Evolutionary conservation across 2,888 invertebrate genomes (phyloP).

Genomic region (Scaptomyza parva): DNA sequence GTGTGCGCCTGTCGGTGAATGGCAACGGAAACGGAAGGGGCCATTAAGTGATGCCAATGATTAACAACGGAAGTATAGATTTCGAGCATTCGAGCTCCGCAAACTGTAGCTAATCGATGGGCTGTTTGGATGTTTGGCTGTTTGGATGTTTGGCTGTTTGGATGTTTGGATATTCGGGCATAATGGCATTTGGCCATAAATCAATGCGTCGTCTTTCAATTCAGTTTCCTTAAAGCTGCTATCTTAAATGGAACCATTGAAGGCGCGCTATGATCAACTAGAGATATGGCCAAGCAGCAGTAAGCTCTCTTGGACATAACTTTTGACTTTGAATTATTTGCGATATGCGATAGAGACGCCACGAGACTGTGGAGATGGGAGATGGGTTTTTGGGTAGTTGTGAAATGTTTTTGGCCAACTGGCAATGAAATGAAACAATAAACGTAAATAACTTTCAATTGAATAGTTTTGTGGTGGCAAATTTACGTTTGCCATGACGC

Average conservation of each 20-base stretch:
- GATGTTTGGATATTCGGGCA: no score
- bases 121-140: no score
- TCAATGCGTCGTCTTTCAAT: slow-evolving; percentile 57
- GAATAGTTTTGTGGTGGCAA: slow-evolving; percentile 79
- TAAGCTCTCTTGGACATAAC: slow-evolving; percentile 16
- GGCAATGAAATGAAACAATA: slow-evolving; percentile 73
- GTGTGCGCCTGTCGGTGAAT: slow-evolving; percentile 9
- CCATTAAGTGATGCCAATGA: slow-evolving; percentile 84
- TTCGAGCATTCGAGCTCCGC: slow-evolving; percentile 59
- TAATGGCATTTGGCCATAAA: slow-evolving; percentile 78
- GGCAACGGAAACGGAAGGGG: slow-evolving; percentile 80
- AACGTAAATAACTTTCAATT: slow-evolving; percentile 81
- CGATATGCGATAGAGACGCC: no score
- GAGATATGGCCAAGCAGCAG: not conserved
- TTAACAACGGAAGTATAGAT: slow-evolving; percentile 84
- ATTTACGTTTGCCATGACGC: slow-evolving; percentile 67
- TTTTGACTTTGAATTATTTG: slow-evolving; percentile 42
- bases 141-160: no score
- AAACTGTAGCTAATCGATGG: slow-evolving; percentile 75
- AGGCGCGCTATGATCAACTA: slow-evolving; percentile 23
- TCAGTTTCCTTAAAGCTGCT: slow-evolving; percentile 33
- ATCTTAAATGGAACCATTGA: slow-evolving; percentile 3
- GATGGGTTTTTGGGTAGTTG: not conserved
- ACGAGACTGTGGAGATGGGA: not conserved
- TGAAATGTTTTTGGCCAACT: slow-evolving; percentile 60